Evolutionary conservation across 1,140 invertebrate species (phyloP), one percentile per base, ranked within the genome.

Genomic region (Sesamia nonagrioides): DNA sequence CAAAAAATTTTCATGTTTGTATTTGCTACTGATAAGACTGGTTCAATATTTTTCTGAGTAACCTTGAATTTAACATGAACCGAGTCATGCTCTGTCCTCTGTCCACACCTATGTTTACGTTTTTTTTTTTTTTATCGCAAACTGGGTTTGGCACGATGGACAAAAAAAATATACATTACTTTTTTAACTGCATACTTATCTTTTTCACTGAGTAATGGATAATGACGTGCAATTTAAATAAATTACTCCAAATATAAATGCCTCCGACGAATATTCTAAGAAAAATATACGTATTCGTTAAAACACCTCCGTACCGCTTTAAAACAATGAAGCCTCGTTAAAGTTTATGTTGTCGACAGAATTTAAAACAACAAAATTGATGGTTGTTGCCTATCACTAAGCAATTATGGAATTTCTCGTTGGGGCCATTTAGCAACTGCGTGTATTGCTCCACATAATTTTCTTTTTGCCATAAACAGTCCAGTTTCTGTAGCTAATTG

Each of bases 101-200:
- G 85, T 86, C 86, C 89, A 88, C 91, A 78, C 89, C 91, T 88
- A 68, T 91, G 82, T 89, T 91, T 89, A 84, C 81, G 48, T 83
- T 78, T 82, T 84, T 80, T 87, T 78, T 80, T n/a, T 77, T 81
- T 84, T 80, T 87, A 81, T 80, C 77, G 21, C 40, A 45, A 52
- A 71, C 56, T 76, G 6, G 68, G 76, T 52, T 77, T 69, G 73
- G 71, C 71, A 73, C 58, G 21, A 63, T 27, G 6, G 7, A 54
- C 48, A 71, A 71, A 52, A 71, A 71, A 71, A 27, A 27, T 27
- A 27, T 17, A 13, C 45, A 35, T n/a, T 18, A 42, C 37, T 45
- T 42, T 60, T 73, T 71, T 27, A 7, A 6, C 3, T 13, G 2
- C 17, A 3, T 11, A 40, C 35, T 7, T 42, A 9, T 40, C 17